Percentiles rank a stretch among this genome's conserved stretches.
phyloP scores from a whole-genome alignment of 2,888 invertebrate species.

The Creontiades dilutus region DNA sequence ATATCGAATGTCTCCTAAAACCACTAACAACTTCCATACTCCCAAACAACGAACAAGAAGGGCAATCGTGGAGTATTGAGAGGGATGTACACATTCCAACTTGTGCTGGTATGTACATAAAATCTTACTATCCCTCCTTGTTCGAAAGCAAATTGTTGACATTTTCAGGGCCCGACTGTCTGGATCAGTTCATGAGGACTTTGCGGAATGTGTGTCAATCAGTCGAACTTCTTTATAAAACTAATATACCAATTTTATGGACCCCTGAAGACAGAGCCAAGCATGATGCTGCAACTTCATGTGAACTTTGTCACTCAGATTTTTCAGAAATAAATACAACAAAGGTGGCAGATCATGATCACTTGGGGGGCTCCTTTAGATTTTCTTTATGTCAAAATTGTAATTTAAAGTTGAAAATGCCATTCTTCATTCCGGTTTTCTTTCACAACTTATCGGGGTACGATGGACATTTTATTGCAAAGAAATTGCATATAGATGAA shows the following conservation, averaged over 20 bases:
- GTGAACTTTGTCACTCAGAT: background rate
- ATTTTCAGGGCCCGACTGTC: background rate
- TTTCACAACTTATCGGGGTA: no score
- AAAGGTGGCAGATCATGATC: no score
- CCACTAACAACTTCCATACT: background rate
- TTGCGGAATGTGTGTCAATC: background rate
- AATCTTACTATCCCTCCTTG: slow-evolving; percentile 19
- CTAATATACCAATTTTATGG: slow-evolving; percentile 18
- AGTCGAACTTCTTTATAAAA: background rate
- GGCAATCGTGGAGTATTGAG: background rate
- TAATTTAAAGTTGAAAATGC: no score
- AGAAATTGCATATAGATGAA: no score
- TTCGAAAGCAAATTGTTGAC: background rate
- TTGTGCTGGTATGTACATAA: slow-evolving; percentile 38
- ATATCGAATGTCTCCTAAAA: slow-evolving; percentile 41
- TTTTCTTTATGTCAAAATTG: no score
- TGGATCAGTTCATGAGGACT: background rate
- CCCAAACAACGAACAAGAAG: background rate
- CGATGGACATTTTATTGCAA: no score
- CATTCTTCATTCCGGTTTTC: no score
- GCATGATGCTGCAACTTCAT: background rate
- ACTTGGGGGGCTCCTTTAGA: no score
- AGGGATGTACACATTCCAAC: slow-evolving; percentile 6
- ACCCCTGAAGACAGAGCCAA: slow-evolving; percentile 9
- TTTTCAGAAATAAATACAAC: no score